Conservation (phyloP, 1,140 invertebrate species). For the Neodiprion virginianus region DNA sequence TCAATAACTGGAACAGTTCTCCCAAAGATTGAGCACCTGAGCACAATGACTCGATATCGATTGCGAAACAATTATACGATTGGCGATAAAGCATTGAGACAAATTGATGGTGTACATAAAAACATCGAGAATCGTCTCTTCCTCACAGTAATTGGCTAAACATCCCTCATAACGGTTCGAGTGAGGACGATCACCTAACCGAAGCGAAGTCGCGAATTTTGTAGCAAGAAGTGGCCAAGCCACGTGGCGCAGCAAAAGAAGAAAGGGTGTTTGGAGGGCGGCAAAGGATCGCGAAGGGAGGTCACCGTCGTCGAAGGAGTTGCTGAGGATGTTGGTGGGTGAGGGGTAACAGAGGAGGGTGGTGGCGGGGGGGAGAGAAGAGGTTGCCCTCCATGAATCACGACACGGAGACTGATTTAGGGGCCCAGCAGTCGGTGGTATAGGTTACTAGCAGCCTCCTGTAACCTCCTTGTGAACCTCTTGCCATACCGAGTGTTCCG, state of each 20-base stretch:
- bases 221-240: background rate
- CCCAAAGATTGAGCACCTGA: no score
- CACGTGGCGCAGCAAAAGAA: constrained; percentile 20
- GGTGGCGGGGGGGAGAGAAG: constrained; percentile 24
- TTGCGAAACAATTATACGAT: no score
- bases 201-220: no score
- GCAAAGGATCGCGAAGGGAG: constrained; percentile 21
- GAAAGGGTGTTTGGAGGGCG: constrained; percentile 19
- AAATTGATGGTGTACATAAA: no score
- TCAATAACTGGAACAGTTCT: no score
- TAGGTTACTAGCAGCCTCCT: constrained; percentile 50
- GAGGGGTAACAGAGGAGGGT: constrained; percentile 9
- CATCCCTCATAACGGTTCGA: no score
- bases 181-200: no score
- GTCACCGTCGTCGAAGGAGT: background rate
- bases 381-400: constrained; percentile 58
- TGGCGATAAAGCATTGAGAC: no score
- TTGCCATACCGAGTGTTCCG: constrained; percentile 37
- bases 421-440: constrained; percentile 55
- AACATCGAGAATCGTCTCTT: no score
- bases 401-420: constrained; percentile 60
- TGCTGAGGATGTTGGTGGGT: constrained; percentile 16
- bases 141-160: no score
- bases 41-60: no score
- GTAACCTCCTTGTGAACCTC: constrained; percentile 49